Percentiles rank a stretch among this genome's conserved stretches.
Conservation (phyloP, 2,797 vertebrate species). For the Phaenicophaeus curvirostris region DNA sequence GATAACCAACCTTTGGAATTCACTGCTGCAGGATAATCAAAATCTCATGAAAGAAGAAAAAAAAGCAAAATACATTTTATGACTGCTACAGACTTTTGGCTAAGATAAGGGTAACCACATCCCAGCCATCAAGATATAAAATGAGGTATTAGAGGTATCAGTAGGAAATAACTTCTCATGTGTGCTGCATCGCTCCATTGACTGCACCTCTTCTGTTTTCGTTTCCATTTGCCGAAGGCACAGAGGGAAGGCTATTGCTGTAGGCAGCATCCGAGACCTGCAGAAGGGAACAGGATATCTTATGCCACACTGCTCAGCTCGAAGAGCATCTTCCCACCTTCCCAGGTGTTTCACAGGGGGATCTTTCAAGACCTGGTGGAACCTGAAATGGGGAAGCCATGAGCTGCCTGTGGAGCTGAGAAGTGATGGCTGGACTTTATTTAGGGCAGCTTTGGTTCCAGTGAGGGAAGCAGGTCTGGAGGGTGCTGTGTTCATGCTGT, state of each 20-base stretch:
- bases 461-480: neutral
- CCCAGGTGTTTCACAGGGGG: neutral
- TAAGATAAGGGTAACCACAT: slow-evolving; percentile 42
- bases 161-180: slow-evolving; percentile 20
- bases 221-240: neutral
- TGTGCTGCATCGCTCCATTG: neutral
- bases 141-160: slow-evolving; percentile 56
- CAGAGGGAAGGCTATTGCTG: slow-evolving; percentile 6
- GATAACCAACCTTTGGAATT: slow-evolving; percentile 35
- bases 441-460: neutral
- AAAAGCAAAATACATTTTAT: slow-evolving; percentile 3
- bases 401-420: neutral
- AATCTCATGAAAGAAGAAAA: neutral
- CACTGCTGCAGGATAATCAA: slow-evolving; percentile 3
- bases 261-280: slow-evolving; percentile 30
- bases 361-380: neutral
- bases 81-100: neutral
- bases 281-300: neutral
- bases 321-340: neutral
- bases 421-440: neutral
- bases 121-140: neutral
- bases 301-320: neutral
- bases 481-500: neutral
- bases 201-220: neutral
- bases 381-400: neutral